Percentiles rank a stretch among this genome's conserved stretches.
Conservation (phyloP, 2,797 vertebrate species). For the Catamblyrhynchus diadema region DNA sequence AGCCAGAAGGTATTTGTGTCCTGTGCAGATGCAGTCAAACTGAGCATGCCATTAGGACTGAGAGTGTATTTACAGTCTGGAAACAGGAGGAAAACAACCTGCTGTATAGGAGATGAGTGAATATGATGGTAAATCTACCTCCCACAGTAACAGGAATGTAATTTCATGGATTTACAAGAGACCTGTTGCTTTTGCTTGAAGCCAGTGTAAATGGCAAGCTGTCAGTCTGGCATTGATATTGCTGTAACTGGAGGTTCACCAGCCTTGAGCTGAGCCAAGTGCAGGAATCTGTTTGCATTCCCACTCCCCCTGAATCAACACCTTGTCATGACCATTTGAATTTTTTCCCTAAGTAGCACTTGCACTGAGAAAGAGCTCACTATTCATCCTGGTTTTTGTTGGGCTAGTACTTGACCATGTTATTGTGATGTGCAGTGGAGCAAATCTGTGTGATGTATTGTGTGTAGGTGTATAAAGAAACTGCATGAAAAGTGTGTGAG, state of each 20-base stretch:
- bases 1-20: background rate
- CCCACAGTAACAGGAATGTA: background rate
- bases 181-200: background rate
- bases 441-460: background rate
- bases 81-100: background rate
- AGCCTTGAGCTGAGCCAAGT: background rate
- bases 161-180: background rate
- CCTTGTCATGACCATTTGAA: background rate
- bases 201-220: background rate
- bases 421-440: background rate
- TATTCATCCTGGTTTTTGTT: background rate
- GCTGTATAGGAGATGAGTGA: background rate
- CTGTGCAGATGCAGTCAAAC: background rate
- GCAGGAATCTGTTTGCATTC: background rate
- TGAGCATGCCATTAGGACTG: background rate
- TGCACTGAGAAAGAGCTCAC: background rate
- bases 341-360: background rate
- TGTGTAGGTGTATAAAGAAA: background rate
- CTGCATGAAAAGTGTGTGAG: background rate
- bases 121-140: background rate
- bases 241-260: background rate
- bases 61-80: background rate
- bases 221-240: background rate
- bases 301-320: background rate
- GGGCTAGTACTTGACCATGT: background rate